Evolutionary conservation across 2,797 vertebrate species (phyloP), one percentile per base, ranked within the genome.

Genomic region (Dipus sagitta): DNA sequence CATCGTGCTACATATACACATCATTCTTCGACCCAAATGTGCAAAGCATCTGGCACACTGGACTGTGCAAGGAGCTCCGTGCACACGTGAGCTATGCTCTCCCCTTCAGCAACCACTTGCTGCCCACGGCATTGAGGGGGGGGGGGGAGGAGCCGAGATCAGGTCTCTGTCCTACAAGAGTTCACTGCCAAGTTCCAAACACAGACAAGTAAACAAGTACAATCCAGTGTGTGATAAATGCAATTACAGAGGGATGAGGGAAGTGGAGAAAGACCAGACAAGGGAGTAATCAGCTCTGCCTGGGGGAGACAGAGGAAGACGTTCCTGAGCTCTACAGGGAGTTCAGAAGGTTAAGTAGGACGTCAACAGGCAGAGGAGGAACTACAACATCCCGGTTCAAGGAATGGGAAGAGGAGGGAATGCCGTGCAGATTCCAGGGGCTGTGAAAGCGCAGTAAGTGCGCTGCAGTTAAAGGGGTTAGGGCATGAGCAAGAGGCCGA

Each of bases 151-250:
- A 86, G 60, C 23, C 32, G 86, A 54, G 76, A 58, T 75, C n/a
- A 74, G 52, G 38, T 82, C 60, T 76, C 92, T 82, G 34, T 68
- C 74, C 72, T 88, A 21, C 81, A 90, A 90, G 42, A 64, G 60
- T 74, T 79, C 70, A 79, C 5, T 64, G 88, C 78, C 90, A 86
- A 83, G 92, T 71, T 88, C n/a, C 79, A 86, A 83, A 65, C n/a
- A 70, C 26, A 90, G 83, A 91, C 38, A n/a, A 17, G 32, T 47
- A 90, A 93, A 83, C 74, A 94, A 93, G 26, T 60, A 87, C 15
- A 86, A 88, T 30, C 54, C 65, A 77, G 60, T 7, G 47, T 62
- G 21, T 28, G 70, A 89, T 52, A 93, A 85, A 88, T 12, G 24
- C 30, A 85, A 60, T 89, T 52, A 82, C 42, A 47, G 6, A 90